phyloP scores from a whole-genome alignment of 2,797 vertebrate genomes.

The Crotalus adamanteus region DNA sequence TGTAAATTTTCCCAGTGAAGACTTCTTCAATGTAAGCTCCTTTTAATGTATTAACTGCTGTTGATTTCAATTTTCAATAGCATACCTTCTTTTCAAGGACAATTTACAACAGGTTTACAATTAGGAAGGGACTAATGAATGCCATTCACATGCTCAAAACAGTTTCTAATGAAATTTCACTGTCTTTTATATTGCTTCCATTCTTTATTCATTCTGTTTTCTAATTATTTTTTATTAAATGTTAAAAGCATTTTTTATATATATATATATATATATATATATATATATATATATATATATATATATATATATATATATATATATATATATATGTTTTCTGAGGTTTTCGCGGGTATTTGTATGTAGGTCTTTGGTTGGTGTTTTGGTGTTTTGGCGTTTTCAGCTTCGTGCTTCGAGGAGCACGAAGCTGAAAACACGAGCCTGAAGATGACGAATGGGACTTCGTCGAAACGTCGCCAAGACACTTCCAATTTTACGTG shows the following conservation, averaged over 20 bases:
- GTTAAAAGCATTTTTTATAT: neutral
- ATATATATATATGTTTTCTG: neutral
- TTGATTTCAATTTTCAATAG: neutral
- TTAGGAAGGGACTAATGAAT: neutral
- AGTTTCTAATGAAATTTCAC: neutral
- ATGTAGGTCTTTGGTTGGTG: too few species aligned
- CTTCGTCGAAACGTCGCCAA: too few species aligned
- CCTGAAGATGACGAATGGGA: too few species aligned
- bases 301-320: neutral
- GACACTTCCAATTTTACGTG: too few species aligned
- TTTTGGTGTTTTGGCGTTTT: too few species aligned
- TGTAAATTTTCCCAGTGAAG: neutral
- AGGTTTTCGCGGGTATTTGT: too few species aligned
- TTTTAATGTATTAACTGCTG: neutral
- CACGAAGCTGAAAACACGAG: too few species aligned
- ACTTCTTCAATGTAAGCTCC: neutral
- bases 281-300: neutral
- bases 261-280: neutral
- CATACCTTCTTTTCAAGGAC: neutral
- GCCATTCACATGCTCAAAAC: neutral
- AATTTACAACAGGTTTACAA: neutral
- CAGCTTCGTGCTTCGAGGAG: too few species aligned
- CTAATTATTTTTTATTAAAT: neutral
- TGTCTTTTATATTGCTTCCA: neutral
- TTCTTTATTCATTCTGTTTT: neutral